These are phyloP conservation scores for Hippocampus kuda DNA, from an alignment of 2,797 vertebrate species.

Conservation along the genomic window DNA sequence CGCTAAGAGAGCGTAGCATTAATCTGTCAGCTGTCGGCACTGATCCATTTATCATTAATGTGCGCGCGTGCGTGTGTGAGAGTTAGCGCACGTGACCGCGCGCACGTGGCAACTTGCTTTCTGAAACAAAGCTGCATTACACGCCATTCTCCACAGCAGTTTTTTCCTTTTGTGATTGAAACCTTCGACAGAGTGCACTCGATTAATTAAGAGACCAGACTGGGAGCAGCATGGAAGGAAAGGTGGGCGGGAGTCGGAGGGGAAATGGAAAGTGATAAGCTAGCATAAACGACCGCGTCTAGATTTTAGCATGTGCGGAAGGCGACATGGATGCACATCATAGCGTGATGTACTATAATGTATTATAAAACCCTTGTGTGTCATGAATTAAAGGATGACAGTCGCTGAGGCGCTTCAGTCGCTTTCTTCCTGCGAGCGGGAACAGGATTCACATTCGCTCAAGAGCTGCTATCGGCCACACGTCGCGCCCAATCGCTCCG, in stretches of 20 bases:
- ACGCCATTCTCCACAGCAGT: slow-evolving; percentile 36
- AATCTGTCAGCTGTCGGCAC: slow-evolving; percentile 54
- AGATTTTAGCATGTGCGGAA: slow-evolving; percentile 30
- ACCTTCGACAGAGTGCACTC: slow-evolving; percentile 52
- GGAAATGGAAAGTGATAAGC: slow-evolving; percentile 53
- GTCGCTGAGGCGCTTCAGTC: too few relatives aligned
- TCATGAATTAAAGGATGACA: too few relatives aligned
- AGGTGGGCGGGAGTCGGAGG: slow-evolving; percentile 13
- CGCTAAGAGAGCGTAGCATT: slow-evolving; percentile 48
- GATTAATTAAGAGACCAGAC: slow-evolving; percentile 62
- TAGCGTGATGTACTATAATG: neutral
- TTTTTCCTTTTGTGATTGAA: slow-evolving; percentile 46
- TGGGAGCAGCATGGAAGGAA: slow-evolving; percentile 26
- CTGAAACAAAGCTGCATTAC: slow-evolving; percentile 18
- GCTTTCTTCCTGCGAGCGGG: too few relatives aligned
- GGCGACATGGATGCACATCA: neutral
- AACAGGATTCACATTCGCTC: too few relatives aligned
- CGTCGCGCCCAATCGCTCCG: too few relatives aligned
- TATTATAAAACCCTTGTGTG: too few relatives aligned
- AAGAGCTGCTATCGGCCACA: too few relatives aligned
- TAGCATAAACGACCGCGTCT: slow-evolving; percentile 46
- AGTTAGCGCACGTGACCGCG: slow-evolving; percentile 9
- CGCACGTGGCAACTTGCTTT: slow-evolving; percentile 5
- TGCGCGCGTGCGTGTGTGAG: slow-evolving; percentile 1
- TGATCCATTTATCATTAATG: slow-evolving; percentile 36